Evolutionary conservation across 2,113 vertebrate genomes (phyloP).

Genomic region (Gasterosteus aculeatus): DNA sequence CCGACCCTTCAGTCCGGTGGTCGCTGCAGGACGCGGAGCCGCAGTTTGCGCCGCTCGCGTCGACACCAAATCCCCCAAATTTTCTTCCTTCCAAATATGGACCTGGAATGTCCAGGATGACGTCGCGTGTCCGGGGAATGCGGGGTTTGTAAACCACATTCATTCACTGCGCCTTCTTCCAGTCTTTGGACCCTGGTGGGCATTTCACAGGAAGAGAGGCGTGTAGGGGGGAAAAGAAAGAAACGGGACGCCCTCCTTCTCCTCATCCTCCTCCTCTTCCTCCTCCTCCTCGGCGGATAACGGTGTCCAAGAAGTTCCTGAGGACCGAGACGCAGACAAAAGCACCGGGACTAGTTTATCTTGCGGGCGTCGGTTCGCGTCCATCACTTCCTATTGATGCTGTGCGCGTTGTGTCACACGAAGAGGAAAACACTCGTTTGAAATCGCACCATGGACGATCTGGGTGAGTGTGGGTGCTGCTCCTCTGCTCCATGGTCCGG

Average conservation of each 20-base stretch:
- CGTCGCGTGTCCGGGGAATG: slow-evolving; percentile 71
- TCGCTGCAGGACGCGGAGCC: neutral
- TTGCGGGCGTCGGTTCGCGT: slow-evolving; percentile 16
- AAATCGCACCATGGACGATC: slow-evolving; percentile 76
- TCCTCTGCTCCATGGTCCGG: slow-evolving; percentile 39
- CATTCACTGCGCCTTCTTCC: slow-evolving; percentile 71
- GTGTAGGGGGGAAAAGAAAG: slow-evolving; percentile 37
- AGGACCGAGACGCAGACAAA: slow-evolving; percentile 63
- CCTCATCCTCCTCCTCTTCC: slow-evolving; percentile 41
- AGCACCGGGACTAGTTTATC: slow-evolving; percentile 27
- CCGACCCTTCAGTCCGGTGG: too few species aligned
- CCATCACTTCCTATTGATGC: slow-evolving; percentile 50
- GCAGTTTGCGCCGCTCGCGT: neutral
- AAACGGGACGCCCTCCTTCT: slow-evolving; percentile 73
- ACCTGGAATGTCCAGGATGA: slow-evolving; percentile 80
- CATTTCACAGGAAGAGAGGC: slow-evolving; percentile 72
- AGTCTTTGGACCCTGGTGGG: slow-evolving; percentile 57
- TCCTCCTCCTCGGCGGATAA: slow-evolving; percentile 72
- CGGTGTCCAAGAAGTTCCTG: slow-evolving; percentile 73
- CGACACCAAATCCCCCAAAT: slow-evolving; percentile 41
- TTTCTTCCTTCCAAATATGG: slow-evolving; percentile 80
- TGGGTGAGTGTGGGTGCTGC: slow-evolving; percentile 71
- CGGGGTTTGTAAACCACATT: slow-evolving; percentile 66
- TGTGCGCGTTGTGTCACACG: slow-evolving; percentile 12
- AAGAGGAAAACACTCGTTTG: slow-evolving; percentile 42